phyloP scores from a whole-genome alignment of 2,888 invertebrate genomes.

The Achlya flavicornis region DNA sequence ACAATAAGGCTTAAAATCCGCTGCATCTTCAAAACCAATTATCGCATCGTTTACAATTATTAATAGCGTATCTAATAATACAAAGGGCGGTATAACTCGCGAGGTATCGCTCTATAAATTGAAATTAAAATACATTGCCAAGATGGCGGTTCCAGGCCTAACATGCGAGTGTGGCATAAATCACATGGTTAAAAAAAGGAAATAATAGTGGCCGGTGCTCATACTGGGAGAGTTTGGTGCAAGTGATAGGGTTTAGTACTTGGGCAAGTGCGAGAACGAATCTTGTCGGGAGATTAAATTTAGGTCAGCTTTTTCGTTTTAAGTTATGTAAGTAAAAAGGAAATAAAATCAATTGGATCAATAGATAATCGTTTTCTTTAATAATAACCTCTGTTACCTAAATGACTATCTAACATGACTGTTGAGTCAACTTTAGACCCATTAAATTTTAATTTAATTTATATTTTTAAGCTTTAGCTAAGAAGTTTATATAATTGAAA shows the following conservation, averaged over 20 bases:
- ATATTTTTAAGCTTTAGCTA: too few species aligned
- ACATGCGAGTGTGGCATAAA: constrained; percentile 71
- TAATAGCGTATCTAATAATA: constrained; percentile 67
- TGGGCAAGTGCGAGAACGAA: neutral
- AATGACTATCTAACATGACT: too few species aligned
- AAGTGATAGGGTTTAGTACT: constrained; percentile 32
- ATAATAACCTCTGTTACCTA: too few species aligned
- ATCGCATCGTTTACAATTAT: constrained; percentile 56
- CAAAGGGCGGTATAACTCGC: constrained; percentile 44
- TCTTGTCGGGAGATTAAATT: neutral
- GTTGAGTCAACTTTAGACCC: too few species aligned
- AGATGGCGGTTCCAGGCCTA: constrained; percentile 62
- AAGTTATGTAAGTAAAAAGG: too few species aligned
- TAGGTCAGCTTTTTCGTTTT: too few species aligned
- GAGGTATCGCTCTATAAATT: constrained; percentile 75
- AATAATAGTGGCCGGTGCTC: constrained; percentile 65
- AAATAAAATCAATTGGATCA: too few species aligned
- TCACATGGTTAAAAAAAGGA: constrained; percentile 68
- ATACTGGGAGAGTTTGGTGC: constrained; percentile 48
- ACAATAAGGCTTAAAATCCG: neutral
- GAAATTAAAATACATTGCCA: constrained; percentile 77
- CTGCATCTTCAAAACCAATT: constrained; percentile 39
- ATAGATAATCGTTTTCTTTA: too few species aligned
- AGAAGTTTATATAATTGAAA: too few species aligned
- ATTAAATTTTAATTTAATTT: too few species aligned